A percentile compares a stretch with the other conserved stretches of the same genome.
Evolutionary conservation across 2,888 invertebrate species (phyloP).

Genomic region (Plusia festucae): DNA sequence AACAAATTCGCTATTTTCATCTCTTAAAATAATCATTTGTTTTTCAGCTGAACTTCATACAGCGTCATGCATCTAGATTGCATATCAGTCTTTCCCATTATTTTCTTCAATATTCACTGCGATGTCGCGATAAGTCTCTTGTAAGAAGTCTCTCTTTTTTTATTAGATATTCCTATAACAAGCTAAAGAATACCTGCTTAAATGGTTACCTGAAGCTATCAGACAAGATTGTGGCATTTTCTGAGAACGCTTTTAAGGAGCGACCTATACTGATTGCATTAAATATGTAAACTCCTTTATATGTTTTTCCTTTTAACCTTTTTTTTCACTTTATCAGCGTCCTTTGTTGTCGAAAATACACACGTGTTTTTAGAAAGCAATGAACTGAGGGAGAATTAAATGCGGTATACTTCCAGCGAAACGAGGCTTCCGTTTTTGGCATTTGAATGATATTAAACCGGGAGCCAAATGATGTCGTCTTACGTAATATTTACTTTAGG

Average conservation of each 20-base stretch:
- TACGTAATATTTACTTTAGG: not conserved
- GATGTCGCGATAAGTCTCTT: not conserved
- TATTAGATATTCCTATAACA: not conserved
- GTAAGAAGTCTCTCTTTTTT: not conserved
- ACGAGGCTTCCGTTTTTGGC: not conserved
- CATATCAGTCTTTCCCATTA: not conserved
- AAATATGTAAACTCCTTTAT: slow-evolving; percentile 50
- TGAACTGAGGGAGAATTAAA: not conserved
- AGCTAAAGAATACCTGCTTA: slow-evolving; percentile 6
- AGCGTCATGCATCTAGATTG: not conserved
- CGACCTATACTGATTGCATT: slow-evolving; percentile 44
- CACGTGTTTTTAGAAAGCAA: slow-evolving; percentile 1
- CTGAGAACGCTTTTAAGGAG: slow-evolving; percentile 27
- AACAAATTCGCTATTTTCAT: too few species aligned
- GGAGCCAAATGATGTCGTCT: not conserved
- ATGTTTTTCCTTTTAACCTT: slow-evolving; percentile 28
- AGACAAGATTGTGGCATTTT: slow-evolving; percentile 12
- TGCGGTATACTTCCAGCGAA: not conserved
- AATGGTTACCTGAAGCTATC: slow-evolving; percentile 10
- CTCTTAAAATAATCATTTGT: too few species aligned
- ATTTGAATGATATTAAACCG: slow-evolving; percentile 2
- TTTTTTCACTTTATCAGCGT: slow-evolving; percentile 5
- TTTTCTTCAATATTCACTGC: not conserved
- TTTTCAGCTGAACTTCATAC: not conserved
- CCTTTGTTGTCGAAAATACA: slow-evolving; percentile 5